A percentile compares a stretch with the other conserved stretches of the same genome.
Evolutionary conservation across 1,140 invertebrate genomes (phyloP).

Genomic region (Drosophila trapezifrons): DNA sequence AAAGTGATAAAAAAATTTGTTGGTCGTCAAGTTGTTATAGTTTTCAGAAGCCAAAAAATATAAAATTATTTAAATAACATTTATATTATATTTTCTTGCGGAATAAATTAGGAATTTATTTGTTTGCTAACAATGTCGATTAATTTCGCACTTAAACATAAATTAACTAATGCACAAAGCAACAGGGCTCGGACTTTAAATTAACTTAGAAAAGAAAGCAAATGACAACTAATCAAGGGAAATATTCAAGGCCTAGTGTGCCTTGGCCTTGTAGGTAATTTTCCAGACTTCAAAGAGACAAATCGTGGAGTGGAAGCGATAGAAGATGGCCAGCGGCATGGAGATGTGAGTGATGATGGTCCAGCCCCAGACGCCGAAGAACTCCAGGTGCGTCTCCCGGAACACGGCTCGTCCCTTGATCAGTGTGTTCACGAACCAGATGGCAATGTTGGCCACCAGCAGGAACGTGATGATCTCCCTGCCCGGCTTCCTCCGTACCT

Average conservation of each 20-base stretch:
- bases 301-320: conserved; percentile 96
- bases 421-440: conserved; percentile 94
- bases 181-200: conserved; percentile 5
- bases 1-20: background rate
- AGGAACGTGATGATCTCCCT: conserved; percentile 93
- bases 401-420: conserved; percentile 93
- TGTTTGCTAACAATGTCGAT: conserved; percentile 3
- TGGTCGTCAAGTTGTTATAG: background rate
- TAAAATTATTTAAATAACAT: too few species aligned
- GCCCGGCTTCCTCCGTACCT: conserved; percentile 90
- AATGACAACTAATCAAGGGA: background rate
- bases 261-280: conserved; percentile 91
- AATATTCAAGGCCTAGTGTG: conserved; percentile 52
- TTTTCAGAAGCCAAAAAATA: background rate
- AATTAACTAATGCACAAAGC: conserved; percentile 21
- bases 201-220: conserved; percentile 18
- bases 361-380: conserved; percentile 94
- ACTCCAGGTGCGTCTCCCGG: conserved; percentile 90
- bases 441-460: conserved; percentile 92
- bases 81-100: too few species aligned
- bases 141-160: conserved; percentile 15
- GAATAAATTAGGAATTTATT: conserved; percentile 48
- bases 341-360: conserved; percentile 94
- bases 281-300: conserved; percentile 99
- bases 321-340: conserved; percentile 94